Conservation (phyloP, 2,888 invertebrate genomes). For the Drosophila gaucha region DNA sequence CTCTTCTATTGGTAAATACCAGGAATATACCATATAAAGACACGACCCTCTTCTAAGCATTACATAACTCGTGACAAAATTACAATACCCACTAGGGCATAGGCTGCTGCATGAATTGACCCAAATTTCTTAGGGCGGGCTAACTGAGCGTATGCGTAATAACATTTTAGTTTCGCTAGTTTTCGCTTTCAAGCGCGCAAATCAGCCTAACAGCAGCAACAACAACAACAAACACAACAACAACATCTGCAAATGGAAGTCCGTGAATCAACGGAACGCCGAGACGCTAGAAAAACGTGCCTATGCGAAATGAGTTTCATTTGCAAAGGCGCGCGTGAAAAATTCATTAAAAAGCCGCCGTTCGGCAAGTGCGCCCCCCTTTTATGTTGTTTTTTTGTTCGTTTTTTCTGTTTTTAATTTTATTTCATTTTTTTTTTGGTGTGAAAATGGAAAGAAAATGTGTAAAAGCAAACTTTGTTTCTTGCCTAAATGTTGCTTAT, state of each 20-base stretch:
- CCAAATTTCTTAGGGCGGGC: constrained; percentile 58
- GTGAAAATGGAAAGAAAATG: neutral
- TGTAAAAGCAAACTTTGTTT: constrained; percentile 34
- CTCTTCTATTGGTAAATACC: too few species aligned
- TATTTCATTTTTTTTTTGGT: constrained; percentile 27
- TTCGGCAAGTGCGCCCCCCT: constrained; percentile 34
- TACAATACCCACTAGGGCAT: neutral
- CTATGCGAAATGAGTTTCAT: constrained; percentile 76
- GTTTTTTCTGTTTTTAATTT: constrained; percentile 22
- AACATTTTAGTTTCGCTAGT: constrained; percentile 76
- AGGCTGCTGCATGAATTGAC: constrained; percentile 55
- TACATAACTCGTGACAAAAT: neutral
- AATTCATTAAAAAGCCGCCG: constrained; percentile 75
- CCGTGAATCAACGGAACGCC: constrained; percentile 29
- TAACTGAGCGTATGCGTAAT: constrained; percentile 76
- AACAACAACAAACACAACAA: constrained; percentile 25
- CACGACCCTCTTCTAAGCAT: neutral
- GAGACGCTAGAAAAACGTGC: constrained; percentile 62
- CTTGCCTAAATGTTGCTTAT: constrained; percentile 63
- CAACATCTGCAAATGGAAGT: constrained; percentile 16
- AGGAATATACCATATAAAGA: too few species aligned
- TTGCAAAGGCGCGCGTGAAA: constrained; percentile 77
- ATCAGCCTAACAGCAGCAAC: constrained; percentile 51
- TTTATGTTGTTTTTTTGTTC: constrained; percentile 19
- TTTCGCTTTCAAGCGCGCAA: constrained; percentile 78